Conservation (phyloP, 1,140 invertebrate genomes). For the Leptonema lineaticorne region DNA sequence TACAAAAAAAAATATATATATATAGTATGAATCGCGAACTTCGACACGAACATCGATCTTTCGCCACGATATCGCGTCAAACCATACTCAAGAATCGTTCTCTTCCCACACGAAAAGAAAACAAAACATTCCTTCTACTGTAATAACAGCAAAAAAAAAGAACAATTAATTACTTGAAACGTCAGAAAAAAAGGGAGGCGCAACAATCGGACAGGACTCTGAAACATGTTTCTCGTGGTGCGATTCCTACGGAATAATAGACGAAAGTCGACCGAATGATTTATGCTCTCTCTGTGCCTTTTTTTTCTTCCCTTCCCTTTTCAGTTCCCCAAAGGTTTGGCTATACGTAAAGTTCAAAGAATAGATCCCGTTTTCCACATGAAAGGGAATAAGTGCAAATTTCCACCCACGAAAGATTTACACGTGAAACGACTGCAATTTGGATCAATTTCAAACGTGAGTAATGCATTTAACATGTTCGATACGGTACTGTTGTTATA, state of each 20-base stretch:
- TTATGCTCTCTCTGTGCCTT: neutral
- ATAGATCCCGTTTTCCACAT: constrained; percentile 7
- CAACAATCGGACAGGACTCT: no score
- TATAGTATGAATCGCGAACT: constrained; percentile 13
- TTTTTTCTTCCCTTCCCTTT: no score
- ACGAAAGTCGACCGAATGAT: neutral
- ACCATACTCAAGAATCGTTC: neutral
- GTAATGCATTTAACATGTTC: constrained; percentile 9
- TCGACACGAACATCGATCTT: constrained; percentile 2
- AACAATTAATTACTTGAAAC: no score
- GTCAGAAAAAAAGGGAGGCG: no score
- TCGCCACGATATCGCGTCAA: neutral
- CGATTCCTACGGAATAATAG: no score
- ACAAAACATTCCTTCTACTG: no score
- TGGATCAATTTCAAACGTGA: constrained; percentile 4
- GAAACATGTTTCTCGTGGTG: no score
- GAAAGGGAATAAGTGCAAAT: constrained; percentile 13
- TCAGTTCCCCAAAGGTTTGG: no score
- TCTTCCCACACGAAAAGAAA: neutral
- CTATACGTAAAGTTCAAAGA: neutral
- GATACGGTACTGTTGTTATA: constrained; percentile 1
- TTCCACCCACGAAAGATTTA: neutral
- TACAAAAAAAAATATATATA: no score
- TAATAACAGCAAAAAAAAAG: no score
- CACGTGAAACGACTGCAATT: constrained; percentile 9